Evolutionary conservation across 2,888 invertebrate genomes (phyloP), one percentile per base, ranked within the genome.

Genomic region (Hylaea fasciaria): DNA sequence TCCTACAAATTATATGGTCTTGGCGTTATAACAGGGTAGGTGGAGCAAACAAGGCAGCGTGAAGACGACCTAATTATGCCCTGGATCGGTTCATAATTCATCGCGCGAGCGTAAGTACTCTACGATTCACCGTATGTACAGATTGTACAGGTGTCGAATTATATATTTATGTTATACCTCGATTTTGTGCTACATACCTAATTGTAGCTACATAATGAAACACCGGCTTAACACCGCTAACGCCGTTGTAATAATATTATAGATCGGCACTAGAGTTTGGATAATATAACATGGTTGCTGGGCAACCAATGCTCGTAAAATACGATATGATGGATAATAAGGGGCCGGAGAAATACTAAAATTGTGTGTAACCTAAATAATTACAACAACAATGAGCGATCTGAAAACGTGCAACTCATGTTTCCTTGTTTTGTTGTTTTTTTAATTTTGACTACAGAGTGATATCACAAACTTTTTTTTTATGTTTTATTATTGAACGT

Each of bases 61-160:
- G 75, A 78, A 81, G 77, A 79, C 81, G 78, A 77, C 81, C 82
- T 83, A 84, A 82, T 82, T 85, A 76, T 67, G 74, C 69, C 59
- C 61, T 60, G 66, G 67, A 68, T 70, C 71, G 74, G 73, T 82
- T 57, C 81, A 85, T 85, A 83, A 87, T 82, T 83, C 73, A 74
- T 64, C 77, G 68, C 67, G 63, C 60, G 66, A 62, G 57, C 68
- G 57, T 68, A n/a, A n/a, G n/a, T n/a, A 66, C 67, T 57, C 63
- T 69, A 68, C 68, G 56, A 61, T 57, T 69, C 66, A 67, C 72
- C n/a, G n/a, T n/a, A n/a, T n/a, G n/a, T n/a, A n/a, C n/a, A n/a
- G n/a, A n/a, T n/a, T n/a, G n/a, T n/a, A n/a, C n/a, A n/a, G n/a
- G n/a, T n/a, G n/a, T n/a, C n/a, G n/a, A n/a, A n/a, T n/a, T n/a